phyloP scores from a whole-genome alignment of 30 jellyfish, hydroid and myxozoan species.

The Aurelia sp. region DNA sequence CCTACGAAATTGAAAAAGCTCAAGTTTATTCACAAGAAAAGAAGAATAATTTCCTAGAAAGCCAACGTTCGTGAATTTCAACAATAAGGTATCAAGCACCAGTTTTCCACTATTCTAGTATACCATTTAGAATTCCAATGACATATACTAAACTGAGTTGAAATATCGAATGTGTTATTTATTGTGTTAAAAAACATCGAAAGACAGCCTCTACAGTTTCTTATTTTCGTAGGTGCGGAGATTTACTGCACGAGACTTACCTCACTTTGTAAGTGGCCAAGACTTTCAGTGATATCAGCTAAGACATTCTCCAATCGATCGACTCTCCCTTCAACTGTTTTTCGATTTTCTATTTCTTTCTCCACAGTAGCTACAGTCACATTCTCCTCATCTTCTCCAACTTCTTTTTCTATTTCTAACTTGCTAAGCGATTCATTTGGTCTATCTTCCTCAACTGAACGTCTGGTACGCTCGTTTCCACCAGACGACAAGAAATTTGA shows the following conservation, averaged over 20 bases:
- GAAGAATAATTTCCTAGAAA: too few species aligned
- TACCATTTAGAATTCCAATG: too few species aligned
- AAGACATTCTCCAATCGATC: conserved; percentile 27
- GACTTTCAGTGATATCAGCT: conserved; percentile 6
- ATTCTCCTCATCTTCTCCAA: background rate
- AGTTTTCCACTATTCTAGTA: too few species aligned
- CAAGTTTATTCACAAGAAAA: too few species aligned
- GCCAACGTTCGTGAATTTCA: too few species aligned
- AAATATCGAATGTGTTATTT: too few species aligned
- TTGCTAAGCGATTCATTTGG: background rate
- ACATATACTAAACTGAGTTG: too few species aligned
- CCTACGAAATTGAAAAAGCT: too few species aligned
- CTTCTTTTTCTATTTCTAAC: background rate
- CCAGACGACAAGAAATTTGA: conserved; percentile 45
- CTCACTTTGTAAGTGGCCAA: conserved; percentile 37
- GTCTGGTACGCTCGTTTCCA: conserved; percentile 13
- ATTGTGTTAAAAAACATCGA: too few species aligned
- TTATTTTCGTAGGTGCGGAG: too few species aligned
- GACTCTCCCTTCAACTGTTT: conserved; percentile 29
- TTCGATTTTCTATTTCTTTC: background rate
- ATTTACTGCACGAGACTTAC: background rate
- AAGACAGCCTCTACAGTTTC: too few species aligned
- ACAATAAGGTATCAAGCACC: too few species aligned
- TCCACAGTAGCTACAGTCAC: background rate
- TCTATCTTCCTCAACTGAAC: conserved; percentile 30